These are phyloP conservation scores for Sander lucioperca DNA, from an alignment of 2,113 vertebrate genomes.

Conservation along the genomic window DNA sequence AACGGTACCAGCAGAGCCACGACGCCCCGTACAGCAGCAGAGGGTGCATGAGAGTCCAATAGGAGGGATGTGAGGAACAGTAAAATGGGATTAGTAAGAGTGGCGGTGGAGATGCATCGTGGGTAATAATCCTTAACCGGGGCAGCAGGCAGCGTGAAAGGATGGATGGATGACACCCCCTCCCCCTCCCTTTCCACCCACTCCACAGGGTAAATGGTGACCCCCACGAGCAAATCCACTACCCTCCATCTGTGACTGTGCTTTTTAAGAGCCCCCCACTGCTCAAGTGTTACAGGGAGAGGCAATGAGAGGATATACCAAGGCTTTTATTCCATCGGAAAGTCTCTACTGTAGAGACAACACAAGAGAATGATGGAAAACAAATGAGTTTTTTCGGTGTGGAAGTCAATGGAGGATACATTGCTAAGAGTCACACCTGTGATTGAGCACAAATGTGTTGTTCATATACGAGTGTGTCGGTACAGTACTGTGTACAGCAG, in stretches of 20 bases:
- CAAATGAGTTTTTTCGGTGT: slow-evolving; percentile 46
- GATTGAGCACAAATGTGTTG: not conserved
- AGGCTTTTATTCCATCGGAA: slow-evolving; percentile 42
- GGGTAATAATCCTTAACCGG: slow-evolving; percentile 68
- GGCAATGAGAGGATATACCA: slow-evolving; percentile 37
- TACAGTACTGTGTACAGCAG: not conserved
- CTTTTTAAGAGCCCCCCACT: slow-evolving; percentile 51
- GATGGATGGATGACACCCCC: slow-evolving; percentile 23
- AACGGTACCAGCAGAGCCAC: slow-evolving; percentile 38
- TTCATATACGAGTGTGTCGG: not conserved
- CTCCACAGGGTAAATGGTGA: not conserved
- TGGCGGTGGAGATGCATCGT: slow-evolving; percentile 54
- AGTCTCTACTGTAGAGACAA: slow-evolving; percentile 8
- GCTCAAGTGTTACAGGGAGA: slow-evolving; percentile 19
- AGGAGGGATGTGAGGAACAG: slow-evolving; percentile 7
- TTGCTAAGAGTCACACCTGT: not conserved
- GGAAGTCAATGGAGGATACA: not conserved
- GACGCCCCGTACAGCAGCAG: slow-evolving; percentile 49
- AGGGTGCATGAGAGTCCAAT: slow-evolving; percentile 18
- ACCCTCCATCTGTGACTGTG: slow-evolving; percentile 55
- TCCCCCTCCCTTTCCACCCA: not conserved
- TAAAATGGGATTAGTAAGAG: slow-evolving; percentile 61
- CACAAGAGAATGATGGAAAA: slow-evolving; percentile 8
- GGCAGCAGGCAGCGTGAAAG: slow-evolving; percentile 7
- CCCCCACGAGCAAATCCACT: slow-evolving; percentile 46